phyloP scores from a whole-genome alignment of 2,113 vertebrate species.

The Forbesichthys papilliferus region DNA sequence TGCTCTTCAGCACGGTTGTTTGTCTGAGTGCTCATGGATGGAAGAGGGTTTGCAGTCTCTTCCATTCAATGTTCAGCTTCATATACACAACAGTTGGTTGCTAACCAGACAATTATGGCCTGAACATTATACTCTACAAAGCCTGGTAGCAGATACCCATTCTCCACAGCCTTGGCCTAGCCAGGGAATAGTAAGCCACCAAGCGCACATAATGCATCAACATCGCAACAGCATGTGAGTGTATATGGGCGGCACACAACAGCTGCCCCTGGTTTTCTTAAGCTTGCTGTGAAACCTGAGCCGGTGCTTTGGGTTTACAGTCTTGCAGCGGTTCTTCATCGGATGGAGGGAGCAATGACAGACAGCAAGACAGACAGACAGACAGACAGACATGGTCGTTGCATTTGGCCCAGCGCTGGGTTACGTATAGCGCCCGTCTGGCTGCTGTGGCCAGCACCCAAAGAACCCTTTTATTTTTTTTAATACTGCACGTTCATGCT shows the following conservation, averaged over 20 bases:
- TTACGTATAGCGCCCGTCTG: background rate
- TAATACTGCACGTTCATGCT: too few relatives aligned
- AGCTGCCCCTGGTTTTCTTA: background rate
- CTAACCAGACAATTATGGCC: background rate
- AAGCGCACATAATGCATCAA: background rate
- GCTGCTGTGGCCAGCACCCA: background rate
- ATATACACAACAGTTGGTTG: background rate
- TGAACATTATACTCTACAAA: background rate
- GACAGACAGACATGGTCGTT: background rate
- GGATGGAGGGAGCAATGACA: background rate
- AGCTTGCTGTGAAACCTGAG: slow-evolving; percentile 1
- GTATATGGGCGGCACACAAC: background rate
- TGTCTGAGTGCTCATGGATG: too few relatives aligned
- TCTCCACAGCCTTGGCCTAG: too few relatives aligned
- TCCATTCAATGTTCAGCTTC: too few relatives aligned
- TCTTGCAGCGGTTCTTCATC: slow-evolving; percentile 7
- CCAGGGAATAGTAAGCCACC: too few relatives aligned
- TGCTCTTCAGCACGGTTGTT: too few relatives aligned
- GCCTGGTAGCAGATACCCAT: too few relatives aligned
- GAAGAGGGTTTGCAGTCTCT: too few relatives aligned
- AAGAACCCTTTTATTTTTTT: too few relatives aligned
- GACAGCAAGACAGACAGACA: background rate
- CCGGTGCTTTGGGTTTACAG: background rate
- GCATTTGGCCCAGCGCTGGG: background rate
- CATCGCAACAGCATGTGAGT: background rate